Evolutionary conservation across 64 coral and sea anemone species (phyloP).

Genomic region (Stylophora pistillata): DNA sequence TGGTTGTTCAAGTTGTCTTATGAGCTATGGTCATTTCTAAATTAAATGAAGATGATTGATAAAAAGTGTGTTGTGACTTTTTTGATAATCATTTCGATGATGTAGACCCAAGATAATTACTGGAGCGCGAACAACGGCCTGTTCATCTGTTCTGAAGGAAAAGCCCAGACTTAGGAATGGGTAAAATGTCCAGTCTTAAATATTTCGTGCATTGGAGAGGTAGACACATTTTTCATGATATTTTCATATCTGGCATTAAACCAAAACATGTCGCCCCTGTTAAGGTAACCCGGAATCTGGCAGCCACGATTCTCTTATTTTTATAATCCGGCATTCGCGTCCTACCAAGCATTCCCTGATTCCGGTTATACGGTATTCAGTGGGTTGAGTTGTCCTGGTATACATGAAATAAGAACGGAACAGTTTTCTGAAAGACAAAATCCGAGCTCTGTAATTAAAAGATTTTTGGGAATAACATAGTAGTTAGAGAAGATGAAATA

Average conservation of each 20-base stretch:
- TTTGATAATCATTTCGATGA: neutral
- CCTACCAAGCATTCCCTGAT: too few species aligned
- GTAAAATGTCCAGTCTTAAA: neutral
- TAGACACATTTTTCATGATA: slow-evolving; percentile 22
- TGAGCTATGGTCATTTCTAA: slow-evolving; percentile 6
- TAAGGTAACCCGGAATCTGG: too few species aligned
- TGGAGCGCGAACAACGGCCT: neutral
- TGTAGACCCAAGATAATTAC: neutral
- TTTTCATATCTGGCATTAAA: neutral
- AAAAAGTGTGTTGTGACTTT: neutral
- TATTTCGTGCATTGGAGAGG: neutral
- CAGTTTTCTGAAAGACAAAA: too few species aligned
- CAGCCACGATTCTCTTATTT: too few species aligned
- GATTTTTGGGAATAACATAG: too few species aligned
- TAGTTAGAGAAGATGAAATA: too few species aligned
- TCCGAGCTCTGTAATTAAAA: too few species aligned
- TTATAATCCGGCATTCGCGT: too few species aligned
- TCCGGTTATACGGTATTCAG: too few species aligned
- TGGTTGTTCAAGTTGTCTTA: neutral
- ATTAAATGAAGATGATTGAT: slow-evolving; percentile 5
- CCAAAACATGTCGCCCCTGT: too few species aligned
- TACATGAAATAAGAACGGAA: too few species aligned
- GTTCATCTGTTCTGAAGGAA: neutral
- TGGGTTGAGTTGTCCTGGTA: too few species aligned
- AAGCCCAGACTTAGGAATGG: neutral